Conservation (phyloP, 2,797 vertebrate species). For the Pangasius krempfi region DNA sequence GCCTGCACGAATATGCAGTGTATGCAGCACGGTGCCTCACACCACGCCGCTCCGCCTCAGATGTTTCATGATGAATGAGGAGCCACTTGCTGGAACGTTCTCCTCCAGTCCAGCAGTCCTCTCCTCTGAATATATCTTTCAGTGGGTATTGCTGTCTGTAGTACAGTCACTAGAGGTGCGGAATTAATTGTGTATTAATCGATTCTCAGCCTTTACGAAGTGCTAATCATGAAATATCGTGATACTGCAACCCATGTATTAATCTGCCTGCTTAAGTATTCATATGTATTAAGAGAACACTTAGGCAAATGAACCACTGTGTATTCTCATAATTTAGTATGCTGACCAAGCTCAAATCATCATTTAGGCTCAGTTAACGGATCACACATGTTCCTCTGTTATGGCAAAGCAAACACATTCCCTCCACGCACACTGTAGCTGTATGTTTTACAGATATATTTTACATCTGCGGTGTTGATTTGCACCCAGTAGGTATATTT, state of each 20-base stretch:
- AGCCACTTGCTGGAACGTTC: slow-evolving; percentile 42
- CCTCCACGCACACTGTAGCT: neutral
- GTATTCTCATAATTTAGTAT: neutral
- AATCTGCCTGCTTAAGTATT: neutral
- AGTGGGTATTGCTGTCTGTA: neutral
- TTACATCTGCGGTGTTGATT: neutral
- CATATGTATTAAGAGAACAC: neutral
- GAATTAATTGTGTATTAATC: neutral
- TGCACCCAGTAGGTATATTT: neutral
- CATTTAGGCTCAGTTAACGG: neutral
- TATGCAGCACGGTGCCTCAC: slow-evolving; percentile 12
- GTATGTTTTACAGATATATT: neutral
- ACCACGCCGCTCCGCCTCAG: neutral
- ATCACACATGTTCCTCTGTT: neutral
- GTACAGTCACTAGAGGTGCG: neutral
- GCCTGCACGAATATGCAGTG: slow-evolving; percentile 29
- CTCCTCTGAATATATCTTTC: slow-evolving; percentile 20
- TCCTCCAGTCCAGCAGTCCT: slow-evolving; percentile 25
- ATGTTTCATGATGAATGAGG: slow-evolving; percentile 43
- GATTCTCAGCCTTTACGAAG: neutral
- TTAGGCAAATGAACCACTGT: neutral
- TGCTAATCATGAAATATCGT: neutral
- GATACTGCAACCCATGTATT: neutral
- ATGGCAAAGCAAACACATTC: neutral
- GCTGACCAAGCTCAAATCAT: neutral